phyloP scores from a whole-genome alignment of 2,888 invertebrate species.

The Fragum fragum region DNA sequence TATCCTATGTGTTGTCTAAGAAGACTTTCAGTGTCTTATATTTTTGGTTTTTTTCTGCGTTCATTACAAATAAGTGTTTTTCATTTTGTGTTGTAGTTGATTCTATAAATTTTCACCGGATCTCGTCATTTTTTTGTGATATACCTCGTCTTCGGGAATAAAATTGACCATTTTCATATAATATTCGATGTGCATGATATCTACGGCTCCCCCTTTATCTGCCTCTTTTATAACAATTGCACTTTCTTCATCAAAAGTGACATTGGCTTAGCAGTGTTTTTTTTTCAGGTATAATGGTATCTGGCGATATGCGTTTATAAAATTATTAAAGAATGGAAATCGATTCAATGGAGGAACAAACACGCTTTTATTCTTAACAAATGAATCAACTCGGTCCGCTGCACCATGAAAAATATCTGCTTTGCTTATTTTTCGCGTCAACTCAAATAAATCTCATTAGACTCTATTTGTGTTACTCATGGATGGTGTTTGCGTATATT shows the following conservation, averaged over 20 bases:
- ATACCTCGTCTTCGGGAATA: background rate
- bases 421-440: background rate
- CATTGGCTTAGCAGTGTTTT: background rate
- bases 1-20: no score
- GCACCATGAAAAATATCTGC: background rate
- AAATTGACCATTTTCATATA: background rate
- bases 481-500: background rate
- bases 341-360: background rate
- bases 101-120: background rate
- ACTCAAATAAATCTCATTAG: background rate
- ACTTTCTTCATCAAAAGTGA: background rate
- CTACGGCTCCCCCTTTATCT: conserved; percentile 14
- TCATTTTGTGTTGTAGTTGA: background rate
- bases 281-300: background rate
- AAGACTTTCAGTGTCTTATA: no score
- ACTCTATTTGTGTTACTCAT: background rate
- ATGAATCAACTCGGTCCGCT: background rate
- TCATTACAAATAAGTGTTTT: no score
- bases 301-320: background rate
- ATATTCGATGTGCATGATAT: background rate
- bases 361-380: background rate
- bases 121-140: background rate
- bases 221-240: conserved; percentile 15
- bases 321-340: background rate
- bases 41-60: no score